phyloP scores from a whole-genome alignment of 2,113 vertebrate species.

The Hemibagrus wyckioides region DNA sequence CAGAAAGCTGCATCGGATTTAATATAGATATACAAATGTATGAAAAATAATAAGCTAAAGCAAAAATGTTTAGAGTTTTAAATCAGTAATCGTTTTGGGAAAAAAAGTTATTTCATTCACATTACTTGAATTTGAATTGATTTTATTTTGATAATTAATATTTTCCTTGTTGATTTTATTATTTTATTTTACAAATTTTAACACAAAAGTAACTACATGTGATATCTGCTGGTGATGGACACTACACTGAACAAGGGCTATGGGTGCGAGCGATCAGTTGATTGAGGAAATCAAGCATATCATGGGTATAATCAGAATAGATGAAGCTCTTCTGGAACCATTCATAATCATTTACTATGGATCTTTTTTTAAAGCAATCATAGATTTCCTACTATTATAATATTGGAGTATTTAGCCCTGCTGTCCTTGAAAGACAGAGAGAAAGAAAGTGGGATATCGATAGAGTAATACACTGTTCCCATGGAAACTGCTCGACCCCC shows the following conservation, averaged over 20 bases:
- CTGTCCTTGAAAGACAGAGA: conserved; percentile 5
- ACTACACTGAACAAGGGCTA: not conserved
- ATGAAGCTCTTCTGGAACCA: not conserved
- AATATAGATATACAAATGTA: no score
- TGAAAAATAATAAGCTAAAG: no score
- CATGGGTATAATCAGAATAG: not conserved
- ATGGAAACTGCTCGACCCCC: conserved; percentile 34
- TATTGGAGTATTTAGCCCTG: not conserved
- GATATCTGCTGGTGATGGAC: not conserved
- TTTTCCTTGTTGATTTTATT: no score
- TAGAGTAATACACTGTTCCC: conserved; percentile 31
- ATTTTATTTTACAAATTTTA: no score
- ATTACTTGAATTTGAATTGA: no score
- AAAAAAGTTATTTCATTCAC: no score
- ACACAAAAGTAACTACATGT: no score
- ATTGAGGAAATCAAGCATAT: not conserved
- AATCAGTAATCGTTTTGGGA: no score
- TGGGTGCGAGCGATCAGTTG: not conserved
- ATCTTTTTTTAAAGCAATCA: not conserved
- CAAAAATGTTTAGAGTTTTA: no score
- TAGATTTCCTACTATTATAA: not conserved
- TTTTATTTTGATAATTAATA: no score
- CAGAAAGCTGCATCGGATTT: no score
- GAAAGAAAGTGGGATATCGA: conserved; percentile 19
- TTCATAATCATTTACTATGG: no score